A percentile compares a stretch with the other conserved stretches of the same genome.
Evolutionary conservation across 2,888 invertebrate species (phyloP).

Genomic region (Catocala sponsa): DNA sequence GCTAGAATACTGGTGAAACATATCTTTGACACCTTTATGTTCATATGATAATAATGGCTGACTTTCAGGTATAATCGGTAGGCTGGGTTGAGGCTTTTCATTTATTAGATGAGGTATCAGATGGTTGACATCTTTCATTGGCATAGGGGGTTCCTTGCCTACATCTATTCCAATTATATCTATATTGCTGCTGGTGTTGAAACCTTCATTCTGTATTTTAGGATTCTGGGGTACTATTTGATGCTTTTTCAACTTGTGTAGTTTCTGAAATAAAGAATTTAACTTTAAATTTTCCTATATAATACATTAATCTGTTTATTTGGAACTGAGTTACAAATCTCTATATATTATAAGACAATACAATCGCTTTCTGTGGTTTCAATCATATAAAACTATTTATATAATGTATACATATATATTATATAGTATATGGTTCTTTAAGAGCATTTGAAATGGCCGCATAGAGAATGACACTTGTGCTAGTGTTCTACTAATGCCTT

Average conservation of each 20-base stretch:
- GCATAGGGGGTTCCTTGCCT: conserved; percentile 64
- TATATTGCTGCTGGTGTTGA: conserved; percentile 67
- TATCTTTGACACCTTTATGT: conserved; percentile 60
- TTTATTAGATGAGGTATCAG: conserved; percentile 64
- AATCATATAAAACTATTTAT: too few relatives aligned
- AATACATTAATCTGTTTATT: too few relatives aligned
- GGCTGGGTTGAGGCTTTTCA: conserved; percentile 55
- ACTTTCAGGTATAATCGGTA: conserved; percentile 54
- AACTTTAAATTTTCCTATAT: too few relatives aligned
- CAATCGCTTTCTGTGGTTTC: too few relatives aligned
- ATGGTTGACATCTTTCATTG: conserved; percentile 62
- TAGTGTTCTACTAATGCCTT: too few relatives aligned
- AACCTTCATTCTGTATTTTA: conserved; percentile 64
- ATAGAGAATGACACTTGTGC: too few relatives aligned
- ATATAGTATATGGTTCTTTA: too few relatives aligned
- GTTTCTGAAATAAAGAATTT: conserved; percentile 68
- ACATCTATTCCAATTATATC: conserved; percentile 78
- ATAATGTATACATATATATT: too few relatives aligned
- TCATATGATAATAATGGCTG: conserved; percentile 55
- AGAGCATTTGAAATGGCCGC: too few relatives aligned
- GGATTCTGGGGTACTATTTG: conserved; percentile 54
- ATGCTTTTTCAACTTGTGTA: conserved; percentile 78
- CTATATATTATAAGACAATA: too few relatives aligned
- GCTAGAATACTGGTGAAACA: conserved; percentile 59
- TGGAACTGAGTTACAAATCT: too few relatives aligned